These are phyloP conservation scores for Aphodius sticticus DNA, from an alignment of 2,888 invertebrate species.

Conservation along the genomic window DNA sequence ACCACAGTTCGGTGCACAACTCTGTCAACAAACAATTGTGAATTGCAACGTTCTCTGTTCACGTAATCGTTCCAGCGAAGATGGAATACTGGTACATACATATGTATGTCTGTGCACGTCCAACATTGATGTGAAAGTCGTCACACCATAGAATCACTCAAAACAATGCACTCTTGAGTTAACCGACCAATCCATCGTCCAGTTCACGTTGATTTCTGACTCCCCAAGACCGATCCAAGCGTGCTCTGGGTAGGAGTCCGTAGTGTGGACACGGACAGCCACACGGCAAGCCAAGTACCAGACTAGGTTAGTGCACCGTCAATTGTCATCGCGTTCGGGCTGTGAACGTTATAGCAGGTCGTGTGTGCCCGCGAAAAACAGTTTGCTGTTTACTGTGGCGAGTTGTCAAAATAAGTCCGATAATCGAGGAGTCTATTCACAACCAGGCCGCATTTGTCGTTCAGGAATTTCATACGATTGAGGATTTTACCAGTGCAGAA, in stretches of 20 bases:
- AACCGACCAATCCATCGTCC: not conserved
- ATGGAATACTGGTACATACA: not conserved
- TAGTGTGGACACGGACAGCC: not conserved
- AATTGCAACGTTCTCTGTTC: no score
- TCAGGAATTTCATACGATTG: conserved; percentile 7
- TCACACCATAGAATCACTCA: not conserved
- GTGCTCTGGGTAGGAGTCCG: not conserved
- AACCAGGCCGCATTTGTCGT: not conserved
- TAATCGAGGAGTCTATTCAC: not conserved
- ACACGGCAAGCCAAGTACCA: conserved; percentile 13
- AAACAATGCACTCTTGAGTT: not conserved
- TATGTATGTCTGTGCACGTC: not conserved
- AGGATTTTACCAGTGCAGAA: conserved; percentile 13
- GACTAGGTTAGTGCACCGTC: conserved; percentile 57
- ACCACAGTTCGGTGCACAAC: no score
- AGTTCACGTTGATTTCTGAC: not conserved
- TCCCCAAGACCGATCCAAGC: not conserved
- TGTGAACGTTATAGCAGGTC: conserved; percentile 10
- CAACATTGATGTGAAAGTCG: not conserved
- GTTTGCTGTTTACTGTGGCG: not conserved
- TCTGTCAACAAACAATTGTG: no score
- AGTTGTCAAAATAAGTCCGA: not conserved
- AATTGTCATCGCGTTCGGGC: not conserved
- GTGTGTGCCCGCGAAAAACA: conserved; percentile 11
- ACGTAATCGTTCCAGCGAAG: no score